Evolutionary conservation across 1,140 invertebrate genomes (phyloP), one percentile per base, ranked within the genome.

Genomic region (Gryllus bimaculatus): DNA sequence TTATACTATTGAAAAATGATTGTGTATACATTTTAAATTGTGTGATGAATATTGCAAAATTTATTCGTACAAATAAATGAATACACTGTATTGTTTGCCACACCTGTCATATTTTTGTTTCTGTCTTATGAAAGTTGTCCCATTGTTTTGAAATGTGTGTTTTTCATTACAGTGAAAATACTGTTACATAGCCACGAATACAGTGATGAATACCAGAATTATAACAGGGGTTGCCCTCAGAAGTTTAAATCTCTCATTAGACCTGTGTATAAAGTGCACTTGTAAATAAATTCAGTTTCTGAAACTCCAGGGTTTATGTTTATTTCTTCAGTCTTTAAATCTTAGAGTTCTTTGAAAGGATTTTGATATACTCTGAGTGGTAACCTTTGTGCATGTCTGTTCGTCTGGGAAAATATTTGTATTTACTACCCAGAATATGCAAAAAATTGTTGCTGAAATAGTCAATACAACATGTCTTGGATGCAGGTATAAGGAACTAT

Each of bases 111-210:
- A 10, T 13, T 66, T 66, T 66, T 66, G 54, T 18, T 66, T 18
- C 26, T 18, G 10, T 7, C 54, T 66, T 18, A 3, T 10, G 18
- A 66, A 66, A 66, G 7, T 66, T 66, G 10, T 66, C 54, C 18
- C 54, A 39, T 39, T 66, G 54, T 66, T 66, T 39, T 66, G 54
- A 66, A 66, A 66, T 66, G 18, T 66, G 54, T 66, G 54, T 66
- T 66, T 66, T 66, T 66, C 54, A 66, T 66, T 66, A 66, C 54
- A 66, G 54, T 66, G 54, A 66, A 66, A 66, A 66, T 66, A 66
- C 18, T 66, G 54, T 66, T 66, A 66, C 54, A 66, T 66, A 66
- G 54, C 54, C 54, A 66, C 54, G 54, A 66, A 66, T 66, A 66
- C 54, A 66, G 54, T 66, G 54, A 66, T 66, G 54, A 66, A 66